Base-by-base conservation (phyloP, 2,888 invertebrate species). In the Drosophila lacicola region DNA sequence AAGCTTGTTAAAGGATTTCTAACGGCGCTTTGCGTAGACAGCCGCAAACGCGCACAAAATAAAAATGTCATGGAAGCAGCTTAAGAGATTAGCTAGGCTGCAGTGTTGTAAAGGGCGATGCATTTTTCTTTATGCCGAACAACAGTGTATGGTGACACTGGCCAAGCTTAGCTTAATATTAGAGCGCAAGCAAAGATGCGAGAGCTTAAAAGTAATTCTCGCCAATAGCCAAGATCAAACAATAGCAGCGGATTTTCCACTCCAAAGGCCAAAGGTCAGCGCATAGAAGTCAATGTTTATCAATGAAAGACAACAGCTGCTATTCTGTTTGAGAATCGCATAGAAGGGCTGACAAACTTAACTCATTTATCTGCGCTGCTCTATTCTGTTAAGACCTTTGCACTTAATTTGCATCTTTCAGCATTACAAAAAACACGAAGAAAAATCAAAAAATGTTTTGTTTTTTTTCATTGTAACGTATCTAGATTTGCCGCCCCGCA, bases 371-470 rank as follows among this genome's bases (percentile, higher is more conserved):
- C 33, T 47, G 55, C 17, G 17, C 2, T 54, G 25, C 1, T 25
- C 25, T 25, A 25, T 29, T 58, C 19, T 57, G 17, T 36, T 10
- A 25, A 47, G 73, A 61, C 44, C 63, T 66, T 68, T 63, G 58
- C 53, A 56, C 56, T 68, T 57, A 4, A 56, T 71, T 76, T 75
- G 51, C 71, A 75, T 70, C 58, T 66, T 36, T 14, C 4, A 41
- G 44, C 51, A 25, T 29, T 8, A 29, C 5, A n/a, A 10, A 33
- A 21, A 54, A 54, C 1, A 10, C 3, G 33, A 29, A 53, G 21
- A 13, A 37, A 4, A 21, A 14, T 14, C n/a, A n/a, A 42, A 29
- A 39, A 36, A 42, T 6, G 29, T 8, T 29, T 6, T 25, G 6
- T 17, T 34, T 8, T 34, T 49, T 44, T 17, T 11, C 44, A 34